A percentile compares a stretch with the other conserved stretches of the same genome.
These are phyloP conservation scores for Dascillus cervinus DNA, from an alignment of 2,888 invertebrate genomes.

Conservation along the genomic window DNA sequence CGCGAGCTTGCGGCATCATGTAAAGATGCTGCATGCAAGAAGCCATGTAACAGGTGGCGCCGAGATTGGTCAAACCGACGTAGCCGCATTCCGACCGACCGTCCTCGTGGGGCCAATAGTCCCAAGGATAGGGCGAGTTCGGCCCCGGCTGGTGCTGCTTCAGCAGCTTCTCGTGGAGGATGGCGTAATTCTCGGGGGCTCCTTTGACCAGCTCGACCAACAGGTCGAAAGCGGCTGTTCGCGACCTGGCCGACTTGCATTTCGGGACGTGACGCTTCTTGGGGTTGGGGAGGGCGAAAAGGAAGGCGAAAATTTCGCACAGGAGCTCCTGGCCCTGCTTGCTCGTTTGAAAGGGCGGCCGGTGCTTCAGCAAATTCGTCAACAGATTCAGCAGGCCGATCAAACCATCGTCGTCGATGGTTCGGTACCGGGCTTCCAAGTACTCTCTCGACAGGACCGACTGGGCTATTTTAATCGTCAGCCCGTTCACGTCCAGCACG, in stretches of 20 bases:
- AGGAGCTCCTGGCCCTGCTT: constrained; percentile 65
- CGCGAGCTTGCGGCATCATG: constrained; percentile 92
- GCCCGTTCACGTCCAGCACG: constrained; percentile 60
- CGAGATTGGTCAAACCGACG: constrained; percentile 89
- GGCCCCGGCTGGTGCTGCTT: constrained; percentile 80
- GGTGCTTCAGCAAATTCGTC: constrained; percentile 83
- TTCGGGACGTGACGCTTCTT: constrained; percentile 80
- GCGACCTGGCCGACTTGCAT: constrained; percentile 83
- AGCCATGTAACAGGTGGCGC: constrained; percentile 97
- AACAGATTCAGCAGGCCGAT: constrained; percentile 80
- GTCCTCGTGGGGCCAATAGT: constrained; percentile 96
- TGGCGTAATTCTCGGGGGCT: constrained; percentile 76
- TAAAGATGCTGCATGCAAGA: constrained; percentile 95
- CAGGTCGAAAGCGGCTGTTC: constrained; percentile 86
- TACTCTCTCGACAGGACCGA: constrained; percentile 73
- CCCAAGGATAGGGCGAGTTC: constrained; percentile 87
- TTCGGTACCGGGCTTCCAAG: constrained; percentile 72
- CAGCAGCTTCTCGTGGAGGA: constrained; percentile 74
- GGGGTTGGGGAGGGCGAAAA: constrained; percentile 86
- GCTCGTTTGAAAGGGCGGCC: constrained; percentile 76
- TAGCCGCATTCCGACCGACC: constrained; percentile 90
- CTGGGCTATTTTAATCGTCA: constrained; percentile 58
- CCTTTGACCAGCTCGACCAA: constrained; percentile 81
- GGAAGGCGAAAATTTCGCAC: constrained; percentile 70
- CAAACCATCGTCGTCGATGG: constrained; percentile 83